Percentiles rank a stretch among this genome's conserved stretches.
phyloP scores from a whole-genome alignment of 2,888 invertebrate genomes.

The Deilephila porcellus region DNA sequence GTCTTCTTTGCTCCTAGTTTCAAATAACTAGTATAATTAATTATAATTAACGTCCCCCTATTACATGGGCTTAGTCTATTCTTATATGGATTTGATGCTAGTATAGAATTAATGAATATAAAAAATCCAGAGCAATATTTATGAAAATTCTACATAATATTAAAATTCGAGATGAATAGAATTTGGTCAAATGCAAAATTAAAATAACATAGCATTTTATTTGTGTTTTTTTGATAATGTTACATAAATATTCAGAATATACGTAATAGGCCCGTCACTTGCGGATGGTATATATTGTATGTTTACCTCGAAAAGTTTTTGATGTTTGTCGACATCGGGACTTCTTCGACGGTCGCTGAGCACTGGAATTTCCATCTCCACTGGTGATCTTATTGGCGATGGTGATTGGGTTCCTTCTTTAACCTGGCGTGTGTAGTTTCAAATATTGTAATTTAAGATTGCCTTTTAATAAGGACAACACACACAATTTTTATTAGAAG shows the following conservation, averaged over 20 bases:
- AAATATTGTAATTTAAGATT: too few species aligned
- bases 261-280: too few species aligned
- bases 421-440: constrained; percentile 42
- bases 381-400: constrained; percentile 50
- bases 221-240: background rate
- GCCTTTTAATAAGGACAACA: too few species aligned
- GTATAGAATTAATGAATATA: too few species aligned
- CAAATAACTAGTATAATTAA: too few species aligned
- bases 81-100: too few species aligned
- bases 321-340: constrained; percentile 49
- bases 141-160: too few species aligned
- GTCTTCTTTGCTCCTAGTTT: constrained; percentile 63
- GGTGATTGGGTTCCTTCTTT: constrained; percentile 48
- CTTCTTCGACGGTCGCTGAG: constrained; percentile 46
- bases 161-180: too few species aligned
- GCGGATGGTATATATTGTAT: background rate
- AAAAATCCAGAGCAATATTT: too few species aligned
- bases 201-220: background rate
- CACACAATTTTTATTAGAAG: too few species aligned
- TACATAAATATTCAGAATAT: background rate
- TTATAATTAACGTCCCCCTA: too few species aligned
- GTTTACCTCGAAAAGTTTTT: constrained; percentile 38
- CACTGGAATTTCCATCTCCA: constrained; percentile 45
- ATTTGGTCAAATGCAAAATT: background rate
- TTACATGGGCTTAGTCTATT: too few species aligned